Percentiles rank a stretch among this genome's conserved stretches.
Evolutionary conservation across 2,888 invertebrate species (phyloP).

Genomic region (Heteromyza rotundicornis): DNA sequence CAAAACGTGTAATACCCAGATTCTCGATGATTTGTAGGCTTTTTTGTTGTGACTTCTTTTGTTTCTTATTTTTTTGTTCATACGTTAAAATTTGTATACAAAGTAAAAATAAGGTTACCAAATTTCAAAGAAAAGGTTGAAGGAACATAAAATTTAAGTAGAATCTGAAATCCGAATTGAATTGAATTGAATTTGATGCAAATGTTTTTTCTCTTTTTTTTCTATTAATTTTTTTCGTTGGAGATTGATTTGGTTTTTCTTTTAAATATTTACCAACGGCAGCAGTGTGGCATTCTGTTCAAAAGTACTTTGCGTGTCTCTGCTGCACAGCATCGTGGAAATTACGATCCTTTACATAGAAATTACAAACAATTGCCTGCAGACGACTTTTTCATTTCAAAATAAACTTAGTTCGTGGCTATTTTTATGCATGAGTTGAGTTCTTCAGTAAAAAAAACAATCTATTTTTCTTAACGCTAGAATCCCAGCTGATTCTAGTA

Average conservation of each 20-base stretch:
- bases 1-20: conserved; percentile 66
- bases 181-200: background rate
- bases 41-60: conserved; percentile 39
- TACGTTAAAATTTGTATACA: conserved; percentile 2
- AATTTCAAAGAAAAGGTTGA: conserved; percentile 16
- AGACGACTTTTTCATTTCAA: no score
- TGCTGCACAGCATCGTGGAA: background rate
- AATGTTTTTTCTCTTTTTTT: conserved; percentile 3
- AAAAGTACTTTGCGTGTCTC: conserved; percentile 12
- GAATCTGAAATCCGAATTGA: background rate
- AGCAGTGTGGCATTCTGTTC: conserved; percentile 22
- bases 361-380: no score
- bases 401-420: background rate
- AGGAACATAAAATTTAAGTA: background rate
- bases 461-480: no score
- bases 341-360: background rate
- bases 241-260: background rate
- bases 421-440: conserved; percentile 58
- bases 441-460: conserved; percentile 17
- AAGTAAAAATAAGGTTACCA: conserved; percentile 36
- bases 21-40: conserved; percentile 62
- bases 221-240: background rate
- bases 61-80: conserved; percentile 24
- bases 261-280: background rate
- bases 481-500: conserved; percentile 1